Percentiles rank a stretch among this genome's conserved stretches.
Evolutionary conservation across 2,113 vertebrate species (phyloP).

Genomic region (Erythrocebus patas): DNA sequence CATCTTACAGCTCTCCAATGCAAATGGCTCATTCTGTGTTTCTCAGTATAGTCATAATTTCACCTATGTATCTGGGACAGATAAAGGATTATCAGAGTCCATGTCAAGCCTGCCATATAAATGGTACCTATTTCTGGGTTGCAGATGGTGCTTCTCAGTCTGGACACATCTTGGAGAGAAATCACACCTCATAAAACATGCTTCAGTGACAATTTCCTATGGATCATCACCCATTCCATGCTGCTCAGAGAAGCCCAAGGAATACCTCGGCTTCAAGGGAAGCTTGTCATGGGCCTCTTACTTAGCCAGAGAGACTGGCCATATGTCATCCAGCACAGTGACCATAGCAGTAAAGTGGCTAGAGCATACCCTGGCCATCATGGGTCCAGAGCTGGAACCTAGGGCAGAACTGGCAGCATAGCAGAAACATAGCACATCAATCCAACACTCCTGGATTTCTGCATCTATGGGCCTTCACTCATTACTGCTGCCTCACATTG

Average conservation of each 20-base stretch:
- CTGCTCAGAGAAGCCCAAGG: conserved; percentile 33
- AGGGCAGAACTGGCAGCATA: background rate
- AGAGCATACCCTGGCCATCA: background rate
- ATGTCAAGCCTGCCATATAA: background rate
- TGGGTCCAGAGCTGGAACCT: background rate
- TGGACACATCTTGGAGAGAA: conserved; percentile 30
- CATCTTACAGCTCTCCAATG: background rate
- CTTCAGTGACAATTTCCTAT: conserved; percentile 62
- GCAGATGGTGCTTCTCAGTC: conserved; percentile 26
- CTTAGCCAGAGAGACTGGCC: conserved; percentile 11
- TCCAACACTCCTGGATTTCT: background rate
- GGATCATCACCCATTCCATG: conserved; percentile 54
- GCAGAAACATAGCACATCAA: background rate
- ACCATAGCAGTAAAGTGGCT: background rate
- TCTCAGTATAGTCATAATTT: background rate
- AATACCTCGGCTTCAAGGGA: conserved; percentile 50
- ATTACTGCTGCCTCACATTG: background rate
- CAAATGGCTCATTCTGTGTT: background rate
- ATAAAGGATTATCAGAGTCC: background rate
- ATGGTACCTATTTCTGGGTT: background rate
- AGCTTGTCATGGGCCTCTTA: conserved; percentile 29
- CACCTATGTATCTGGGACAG: background rate
- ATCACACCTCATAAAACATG: conserved; percentile 38
- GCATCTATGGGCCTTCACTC: background rate
- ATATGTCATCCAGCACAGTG: conserved; percentile 20